Evolutionary conservation across 2,888 invertebrate genomes (phyloP).

Genomic region (Steromphala cineraria): DNA sequence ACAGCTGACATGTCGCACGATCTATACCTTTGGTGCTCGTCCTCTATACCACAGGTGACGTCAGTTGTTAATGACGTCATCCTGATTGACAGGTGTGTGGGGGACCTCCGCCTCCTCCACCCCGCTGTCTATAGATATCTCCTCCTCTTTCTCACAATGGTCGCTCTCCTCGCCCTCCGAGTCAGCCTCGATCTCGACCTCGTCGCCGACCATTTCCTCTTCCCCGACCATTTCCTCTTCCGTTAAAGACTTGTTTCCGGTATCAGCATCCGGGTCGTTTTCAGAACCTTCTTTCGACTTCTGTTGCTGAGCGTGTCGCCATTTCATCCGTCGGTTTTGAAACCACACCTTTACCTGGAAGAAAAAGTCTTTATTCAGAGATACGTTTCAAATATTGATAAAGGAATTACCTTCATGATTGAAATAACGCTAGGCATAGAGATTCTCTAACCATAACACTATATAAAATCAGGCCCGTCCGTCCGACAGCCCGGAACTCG

Average conservation of each 20-base stretch:
- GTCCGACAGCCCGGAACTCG: too few species aligned
- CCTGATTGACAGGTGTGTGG: background rate
- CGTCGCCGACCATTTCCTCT: slow-evolving; percentile 11
- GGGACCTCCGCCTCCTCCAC: background rate
- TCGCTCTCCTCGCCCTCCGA: slow-evolving; percentile 10
- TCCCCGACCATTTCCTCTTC: slow-evolving; percentile 14
- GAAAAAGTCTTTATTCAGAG: background rate
- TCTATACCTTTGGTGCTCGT: too few species aligned
- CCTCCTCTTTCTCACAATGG: background rate
- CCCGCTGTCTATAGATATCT: background rate
- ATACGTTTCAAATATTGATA: background rate
- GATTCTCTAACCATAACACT: too few species aligned
- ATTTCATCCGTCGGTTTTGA: slow-evolving; percentile 92
- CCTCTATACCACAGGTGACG: too few species aligned
- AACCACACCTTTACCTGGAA: slow-evolving; percentile 81
- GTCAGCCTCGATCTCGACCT: slow-evolving; percentile 16
- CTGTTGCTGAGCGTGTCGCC: slow-evolving; percentile 81
- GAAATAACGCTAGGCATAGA: background rate
- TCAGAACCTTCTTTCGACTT: slow-evolving; percentile 38
- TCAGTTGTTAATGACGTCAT: background rate
- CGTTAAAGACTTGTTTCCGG: slow-evolving; percentile 26
- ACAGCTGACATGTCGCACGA: too few species aligned
- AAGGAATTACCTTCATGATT: background rate
- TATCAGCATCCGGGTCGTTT: slow-evolving; percentile 25
- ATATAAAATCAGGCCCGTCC: too few species aligned